Evolutionary conservation across 2,888 invertebrate genomes (phyloP), one percentile per base, ranked within the genome.

Genomic region (Ochropleura plecta): DNA sequence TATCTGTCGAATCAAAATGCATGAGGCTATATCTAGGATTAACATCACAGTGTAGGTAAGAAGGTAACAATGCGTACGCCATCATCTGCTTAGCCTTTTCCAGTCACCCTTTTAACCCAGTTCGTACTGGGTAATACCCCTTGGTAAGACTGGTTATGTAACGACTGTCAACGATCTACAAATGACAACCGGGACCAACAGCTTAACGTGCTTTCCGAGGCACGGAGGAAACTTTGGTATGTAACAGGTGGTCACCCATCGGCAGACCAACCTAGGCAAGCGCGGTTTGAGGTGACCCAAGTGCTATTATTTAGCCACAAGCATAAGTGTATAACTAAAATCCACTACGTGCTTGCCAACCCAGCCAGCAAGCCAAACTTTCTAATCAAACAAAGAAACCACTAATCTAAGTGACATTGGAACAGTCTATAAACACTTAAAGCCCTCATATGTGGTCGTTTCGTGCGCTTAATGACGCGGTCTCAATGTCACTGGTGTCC

Each of bases 401-500:
- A 20, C 42, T 46, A 51, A 70, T 66, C 30, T 66, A 64, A 42
- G 18, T 70, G 71, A 82, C 83, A 78, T 79, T 76, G 79, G 55
- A 53, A 66, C 55, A 57, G 48, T 42, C 44, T 42, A 57, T 40
- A 57, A 46, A n/a, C 16, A 65, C 53, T 70, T 49, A 60, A 70
- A 76, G 72, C 59, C 42, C 40, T 30, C 83, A 76, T 55, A 60
- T 77, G 69, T 73, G 73, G 72, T 42, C 46, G 68, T 60, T 74
- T 73, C 87, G 87, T 87, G 86, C 70, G 48, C 18, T 10, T 86
- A 83, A 87, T 87, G 65, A 65, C 20, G 10, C 30, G 20, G 60
- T 60, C 68, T 81, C 88, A 86, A 86, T 87, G 86, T 87, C 86
- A 87, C 53, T 68, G 55, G 44, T 5, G 53, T 63, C 44, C 72